A percentile compares a stretch with the other conserved stretches of the same genome.
Evolutionary conservation across 2,113 vertebrate species (phyloP).

Genomic region (Syrmaticus mikado): DNA sequence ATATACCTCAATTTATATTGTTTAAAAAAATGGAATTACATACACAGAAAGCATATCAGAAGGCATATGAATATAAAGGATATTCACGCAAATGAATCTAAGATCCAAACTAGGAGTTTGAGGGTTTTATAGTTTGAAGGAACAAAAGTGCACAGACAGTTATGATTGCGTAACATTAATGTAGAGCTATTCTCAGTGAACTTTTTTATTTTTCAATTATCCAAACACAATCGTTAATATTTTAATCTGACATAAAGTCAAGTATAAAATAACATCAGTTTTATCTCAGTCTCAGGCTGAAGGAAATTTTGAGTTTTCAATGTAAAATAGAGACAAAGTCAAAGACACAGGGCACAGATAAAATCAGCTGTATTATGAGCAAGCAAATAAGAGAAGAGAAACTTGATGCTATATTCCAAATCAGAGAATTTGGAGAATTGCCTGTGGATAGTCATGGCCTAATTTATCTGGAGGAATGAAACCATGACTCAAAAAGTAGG

Average conservation of each 20-base stretch:
- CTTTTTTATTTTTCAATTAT: not conserved
- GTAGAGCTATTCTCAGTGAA: not conserved
- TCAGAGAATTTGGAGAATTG: not conserved
- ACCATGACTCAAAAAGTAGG: not conserved
- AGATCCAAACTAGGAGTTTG: not conserved
- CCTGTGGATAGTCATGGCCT: not conserved
- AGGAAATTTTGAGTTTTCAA: not conserved
- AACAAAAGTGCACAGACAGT: not conserved
- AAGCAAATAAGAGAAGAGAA: not conserved
- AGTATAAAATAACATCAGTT: not conserved
- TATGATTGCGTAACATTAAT: not conserved
- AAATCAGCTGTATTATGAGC: not conserved
- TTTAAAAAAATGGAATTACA: not conserved
- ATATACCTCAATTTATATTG: not conserved
- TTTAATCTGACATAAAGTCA: not conserved
- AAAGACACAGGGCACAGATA: not conserved
- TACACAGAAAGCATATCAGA: not conserved
- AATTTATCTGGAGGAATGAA: not conserved
- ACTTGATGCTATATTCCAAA: not conserved
- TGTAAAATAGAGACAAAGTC: not conserved
- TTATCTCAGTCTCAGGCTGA: not conserved
- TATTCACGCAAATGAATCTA: not conserved
- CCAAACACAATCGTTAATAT: not conserved
- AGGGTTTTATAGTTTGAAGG: not conserved
- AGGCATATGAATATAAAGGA: not conserved